Evolutionary conservation across 1,140 invertebrate genomes (phyloP), one percentile per base, ranked within the genome.

Genomic region (Drosophila paulistorum): DNA sequence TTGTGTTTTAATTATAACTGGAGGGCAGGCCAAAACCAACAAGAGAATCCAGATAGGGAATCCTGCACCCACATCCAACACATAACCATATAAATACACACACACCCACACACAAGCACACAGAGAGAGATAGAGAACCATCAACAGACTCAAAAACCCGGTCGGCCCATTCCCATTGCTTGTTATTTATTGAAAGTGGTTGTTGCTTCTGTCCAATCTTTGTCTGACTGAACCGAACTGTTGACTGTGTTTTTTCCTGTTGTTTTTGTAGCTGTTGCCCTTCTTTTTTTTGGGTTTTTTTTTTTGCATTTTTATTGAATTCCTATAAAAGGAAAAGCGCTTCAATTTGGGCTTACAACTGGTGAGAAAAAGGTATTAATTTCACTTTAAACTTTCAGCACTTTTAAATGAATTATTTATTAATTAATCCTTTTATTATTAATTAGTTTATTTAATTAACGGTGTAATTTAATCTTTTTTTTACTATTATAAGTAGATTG

Each of bases 1-100:
- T 76, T 76, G 68, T 74, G 69, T 77, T 83, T 86, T 86, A 86
- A 86, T 86, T 86, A 87, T 68, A 71, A 57, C 75, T 60, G 75
- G 65, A 59, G 79, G 75, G 58, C 69, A 65, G 65, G n/a, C 45
- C 26, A 41, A 61, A 81, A 61, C 20, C 41, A 20, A 64, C 39
- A 64, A 17, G 11, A 58, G 26, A 64, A 42, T 5, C n/a, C 48
- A 37, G 17, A 14, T 45, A 51, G 30, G 62, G 26, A 51, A 20
- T 51, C 41, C 26, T 20, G 62, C 11, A 51, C 39, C 41, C 42
- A 51, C 39, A 42, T 30, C 45, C 45, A 17, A 48, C 45, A 48
- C 42, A 48, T 7, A 48, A 3, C 11, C 14, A 48, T n/a, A 48
- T 7, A 48, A 3, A 48, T 17, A 48, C 45, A 48, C 14, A 48